Conservation (phyloP, 1,140 invertebrate genomes). For the Magallana gigas region DNA sequence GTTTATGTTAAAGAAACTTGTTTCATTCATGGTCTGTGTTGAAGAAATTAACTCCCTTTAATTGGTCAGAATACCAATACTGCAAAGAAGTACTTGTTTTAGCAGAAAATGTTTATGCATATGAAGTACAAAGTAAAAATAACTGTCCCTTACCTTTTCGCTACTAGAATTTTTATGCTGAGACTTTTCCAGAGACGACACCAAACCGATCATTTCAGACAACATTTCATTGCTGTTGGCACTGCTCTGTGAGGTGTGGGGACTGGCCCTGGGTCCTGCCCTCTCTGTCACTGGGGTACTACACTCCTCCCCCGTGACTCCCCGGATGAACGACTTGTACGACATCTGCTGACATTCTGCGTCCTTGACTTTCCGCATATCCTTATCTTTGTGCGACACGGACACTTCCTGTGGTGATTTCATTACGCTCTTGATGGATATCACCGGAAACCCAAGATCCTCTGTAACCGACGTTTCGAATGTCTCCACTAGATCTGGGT, state of each 20-base stretch:
- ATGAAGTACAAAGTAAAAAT: not conserved
- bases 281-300: slow-evolving; percentile 41
- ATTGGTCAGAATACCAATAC: no score
- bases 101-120: no score
- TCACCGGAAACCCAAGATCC: slow-evolving; percentile 37
- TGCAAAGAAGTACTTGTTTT: no score
- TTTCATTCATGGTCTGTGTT: no score
- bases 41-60: no score
- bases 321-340: slow-evolving; percentile 17
- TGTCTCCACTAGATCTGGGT: not conserved
- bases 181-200: slow-evolving; percentile 16
- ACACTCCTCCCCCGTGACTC: slow-evolving; percentile 33
- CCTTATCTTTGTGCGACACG: not conserved
- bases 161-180: not conserved
- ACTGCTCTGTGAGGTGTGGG: not conserved
- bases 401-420: slow-evolving; percentile 8
- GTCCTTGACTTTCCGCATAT: not conserved
- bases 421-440: slow-evolving; percentile 39
- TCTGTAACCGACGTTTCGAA: slow-evolving; percentile 37
- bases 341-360: not conserved
- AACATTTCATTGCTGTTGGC: not conserved
- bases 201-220: slow-evolving; percentile 6
- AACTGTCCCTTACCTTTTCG: not conserved
- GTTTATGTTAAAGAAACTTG: no score
- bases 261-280: not conserved